These are phyloP conservation scores for Speoplatyrhinus poulsoni DNA, from an alignment of 2,113 vertebrate genomes.

Conservation along the genomic window DNA sequence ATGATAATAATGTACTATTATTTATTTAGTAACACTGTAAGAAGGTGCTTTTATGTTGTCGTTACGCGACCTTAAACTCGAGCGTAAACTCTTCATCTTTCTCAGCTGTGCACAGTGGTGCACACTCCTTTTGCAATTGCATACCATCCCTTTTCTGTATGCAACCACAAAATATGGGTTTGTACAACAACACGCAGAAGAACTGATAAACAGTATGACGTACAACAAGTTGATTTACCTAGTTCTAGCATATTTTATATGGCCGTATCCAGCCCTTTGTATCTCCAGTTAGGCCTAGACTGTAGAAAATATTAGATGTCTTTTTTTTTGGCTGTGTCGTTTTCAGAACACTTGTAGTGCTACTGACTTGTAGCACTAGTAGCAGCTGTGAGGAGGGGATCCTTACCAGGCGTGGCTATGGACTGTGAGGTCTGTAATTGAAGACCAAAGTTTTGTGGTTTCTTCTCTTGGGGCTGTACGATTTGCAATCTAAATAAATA, in stretches of 20 bases:
- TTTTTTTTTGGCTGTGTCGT: conserved; percentile 41
- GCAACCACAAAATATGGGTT: conserved; percentile 41
- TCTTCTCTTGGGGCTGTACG: conserved; percentile 62
- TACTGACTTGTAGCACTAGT: conserved; percentile 6
- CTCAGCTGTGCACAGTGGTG: background rate
- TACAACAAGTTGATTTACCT: conserved; percentile 24
- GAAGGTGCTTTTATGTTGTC: no score
- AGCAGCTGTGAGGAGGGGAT: conserved; percentile 61
- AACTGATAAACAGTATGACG: conserved; percentile 50
- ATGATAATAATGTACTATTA: no score
- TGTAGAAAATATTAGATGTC: conserved; percentile 19
- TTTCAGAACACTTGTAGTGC: conserved; percentile 37
- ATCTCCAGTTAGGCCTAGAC: background rate
- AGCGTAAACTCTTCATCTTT: background rate
- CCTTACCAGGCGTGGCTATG: conserved; percentile 59
- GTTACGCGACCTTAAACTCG: no score
- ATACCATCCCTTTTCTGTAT: conserved; percentile 48
- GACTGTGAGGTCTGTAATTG: conserved; percentile 74
- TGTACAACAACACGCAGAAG: conserved; percentile 45
- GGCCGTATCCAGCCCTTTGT: background rate
- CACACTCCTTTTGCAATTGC: conserved; percentile 28
- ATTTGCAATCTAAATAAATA: conserved; percentile 79
- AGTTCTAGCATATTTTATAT: conserved; percentile 5
- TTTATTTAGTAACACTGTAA: no score
- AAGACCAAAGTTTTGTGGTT: conserved; percentile 70